Percentiles rank a stretch among this genome's conserved stretches.
These are phyloP conservation scores for Turdus rufiventris DNA, from an alignment of 2,113 vertebrate genomes.

Conservation along the genomic window DNA sequence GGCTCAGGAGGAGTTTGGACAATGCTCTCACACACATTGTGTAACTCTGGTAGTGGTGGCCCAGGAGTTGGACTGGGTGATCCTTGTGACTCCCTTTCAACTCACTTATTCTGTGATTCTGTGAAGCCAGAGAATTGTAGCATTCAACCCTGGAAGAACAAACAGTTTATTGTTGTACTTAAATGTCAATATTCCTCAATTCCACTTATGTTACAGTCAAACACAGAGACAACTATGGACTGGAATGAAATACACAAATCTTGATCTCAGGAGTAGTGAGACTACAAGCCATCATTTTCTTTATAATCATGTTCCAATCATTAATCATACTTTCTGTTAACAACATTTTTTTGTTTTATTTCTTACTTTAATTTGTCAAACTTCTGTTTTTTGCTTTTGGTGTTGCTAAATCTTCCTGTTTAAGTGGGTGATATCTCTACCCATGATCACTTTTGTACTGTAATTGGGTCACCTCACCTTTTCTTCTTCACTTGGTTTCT, in stretches of 20 bases:
- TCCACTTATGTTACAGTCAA: not conserved
- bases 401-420: not conserved
- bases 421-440: not conserved
- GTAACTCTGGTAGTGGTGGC: too few species aligned
- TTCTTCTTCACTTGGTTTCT: not conserved
- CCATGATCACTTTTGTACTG: not conserved
- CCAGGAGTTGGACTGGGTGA: accelerated
- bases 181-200: not conserved
- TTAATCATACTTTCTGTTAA: not conserved
- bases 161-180: not conserved
- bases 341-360: not conserved
- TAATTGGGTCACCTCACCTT: not conserved
- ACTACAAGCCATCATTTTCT: not conserved
- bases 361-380: not conserved
- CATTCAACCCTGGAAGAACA: not conserved
- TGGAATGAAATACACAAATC: not conserved
- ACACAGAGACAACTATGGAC: not conserved
- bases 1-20: not conserved
- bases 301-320: not conserved
- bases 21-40: too few species aligned
- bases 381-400: not conserved
- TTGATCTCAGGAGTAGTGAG: not conserved
- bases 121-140: not conserved
- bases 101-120: not conserved
- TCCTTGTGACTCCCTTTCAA: not conserved